These are phyloP conservation scores for Mormyrus hasselquistii DNA, from an alignment of 2,797 vertebrate genomes.

Conservation along the genomic window DNA sequence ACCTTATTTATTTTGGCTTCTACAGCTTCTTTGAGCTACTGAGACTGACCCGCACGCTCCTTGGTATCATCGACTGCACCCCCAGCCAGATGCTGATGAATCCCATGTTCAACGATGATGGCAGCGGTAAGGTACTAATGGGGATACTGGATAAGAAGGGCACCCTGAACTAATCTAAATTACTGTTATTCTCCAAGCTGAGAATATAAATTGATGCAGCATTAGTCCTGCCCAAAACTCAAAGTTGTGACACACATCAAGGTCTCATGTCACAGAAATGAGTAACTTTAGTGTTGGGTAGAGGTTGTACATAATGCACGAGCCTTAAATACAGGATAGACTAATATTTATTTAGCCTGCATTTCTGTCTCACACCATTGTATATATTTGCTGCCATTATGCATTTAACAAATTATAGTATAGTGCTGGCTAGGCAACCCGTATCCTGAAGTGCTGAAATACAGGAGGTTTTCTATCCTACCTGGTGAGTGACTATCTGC, in stretches of 20 bases:
- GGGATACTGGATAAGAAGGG: neutral
- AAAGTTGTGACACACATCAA: neutral
- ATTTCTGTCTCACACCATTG: neutral
- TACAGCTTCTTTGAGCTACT: constrained; percentile 97
- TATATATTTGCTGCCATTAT: neutral
- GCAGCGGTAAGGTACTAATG: constrained; percentile 58
- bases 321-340: neutral
- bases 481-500: neutral
- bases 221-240: neutral
- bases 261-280: neutral
- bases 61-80: constrained; percentile 92
- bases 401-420: neutral
- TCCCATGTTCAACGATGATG: constrained; percentile 67
- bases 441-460: neutral
- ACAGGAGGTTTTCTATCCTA: neutral
- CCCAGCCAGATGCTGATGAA: constrained; percentile 64
- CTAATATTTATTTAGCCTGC: neutral
- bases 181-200: neutral
- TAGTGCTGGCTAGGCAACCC: neutral
- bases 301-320: neutral
- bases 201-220: neutral
- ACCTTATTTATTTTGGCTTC: constrained; percentile 98
- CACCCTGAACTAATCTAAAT: neutral
- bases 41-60: constrained; percentile 82
- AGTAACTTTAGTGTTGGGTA: neutral